Percentiles rank a stretch among this genome's conserved stretches.
These are phyloP conservation scores for Pituophis catenifer DNA, from an alignment of 2,113 vertebrate species.

Conservation along the genomic window DNA sequence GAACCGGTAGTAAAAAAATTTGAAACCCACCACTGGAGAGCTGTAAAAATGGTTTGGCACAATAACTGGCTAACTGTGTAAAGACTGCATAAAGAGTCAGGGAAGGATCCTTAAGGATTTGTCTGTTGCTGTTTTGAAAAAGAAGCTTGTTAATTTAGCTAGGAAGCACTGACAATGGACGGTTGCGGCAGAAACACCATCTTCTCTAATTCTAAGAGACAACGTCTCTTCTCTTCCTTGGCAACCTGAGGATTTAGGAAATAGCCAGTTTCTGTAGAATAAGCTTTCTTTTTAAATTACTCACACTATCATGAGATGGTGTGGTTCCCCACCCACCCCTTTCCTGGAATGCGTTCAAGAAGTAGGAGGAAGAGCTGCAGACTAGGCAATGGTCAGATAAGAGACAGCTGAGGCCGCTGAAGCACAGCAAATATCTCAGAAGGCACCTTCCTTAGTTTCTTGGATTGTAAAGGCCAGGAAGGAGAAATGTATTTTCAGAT, in stretches of 20 bases:
- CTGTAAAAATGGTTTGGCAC: not conserved
- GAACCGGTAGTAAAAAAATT: no score
- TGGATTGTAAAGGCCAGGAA: not conserved
- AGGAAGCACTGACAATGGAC: not conserved
- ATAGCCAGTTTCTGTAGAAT: not conserved
- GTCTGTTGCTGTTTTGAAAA: not conserved
- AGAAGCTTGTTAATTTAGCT: not conserved
- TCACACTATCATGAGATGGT: not conserved
- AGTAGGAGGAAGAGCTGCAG: not conserved
- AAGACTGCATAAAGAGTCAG: no score
- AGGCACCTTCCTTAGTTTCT: not conserved
- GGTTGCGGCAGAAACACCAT: not conserved
- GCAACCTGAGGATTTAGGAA: constrained; percentile 7
- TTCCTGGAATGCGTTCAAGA: not conserved
- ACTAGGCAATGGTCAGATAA: not conserved
- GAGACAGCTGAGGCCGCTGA: not conserved
- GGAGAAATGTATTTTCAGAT: not conserved
- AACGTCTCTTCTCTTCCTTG: not conserved
- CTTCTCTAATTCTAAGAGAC: not conserved
- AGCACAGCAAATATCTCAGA: not conserved
- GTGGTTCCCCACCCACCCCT: no score
- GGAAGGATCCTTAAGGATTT: not conserved
- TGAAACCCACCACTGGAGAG: not conserved
- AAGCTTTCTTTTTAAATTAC: not conserved
- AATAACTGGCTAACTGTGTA: not conserved